Base-by-base conservation (phyloP, 2,113 vertebrate genomes). In the Panurus biarmicus region DNA sequence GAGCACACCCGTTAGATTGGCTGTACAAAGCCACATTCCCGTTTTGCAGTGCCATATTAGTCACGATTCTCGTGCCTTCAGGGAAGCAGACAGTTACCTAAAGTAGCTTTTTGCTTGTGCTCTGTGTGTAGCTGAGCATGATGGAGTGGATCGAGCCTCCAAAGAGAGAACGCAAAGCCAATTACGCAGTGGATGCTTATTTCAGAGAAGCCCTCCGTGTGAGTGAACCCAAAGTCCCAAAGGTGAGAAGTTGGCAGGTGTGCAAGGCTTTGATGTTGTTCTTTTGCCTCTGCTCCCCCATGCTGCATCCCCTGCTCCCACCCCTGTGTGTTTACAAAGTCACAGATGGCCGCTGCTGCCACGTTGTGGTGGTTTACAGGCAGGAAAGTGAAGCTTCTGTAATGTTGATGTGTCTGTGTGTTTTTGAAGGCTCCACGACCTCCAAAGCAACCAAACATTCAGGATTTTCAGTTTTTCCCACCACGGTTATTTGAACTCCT, bases 61-160 rank as follows among this genome's bases (percentile, higher is more conserved):
- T 77, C 12, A 24, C 36, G 61, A 61, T 38, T 85, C 48, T 31
- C 66, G 47, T 14, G 21, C 73, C 83, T 91, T 89, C 4, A 51
- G 64, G 45, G 90, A 83, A 80, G 67, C 28, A 33, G 66, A 11
- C 36, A 75, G 45, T 70, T 96, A 73, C 80, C 93, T 87, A 76
- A 33, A 95, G 53, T 85, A 38, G 74, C 65, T 94, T 93, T 88
- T 64, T 87, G 47, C 90, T 76, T 76, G 29, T 86, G 0, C 66
- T 66, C 73, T 79, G 31, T n/a, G 7, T 94, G 51, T 96, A 99
- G 98, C 95, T 98, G 90, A 98, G 98, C 82, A 98, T 98, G 98
- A 98, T 98, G 97, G 98, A 99, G 91, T 99, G 98, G 98, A 99
- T 99, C 47, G 98, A 99, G 87, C 98, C 98, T 87, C 98, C 98